Base-by-base conservation (phyloP, 2,113 vertebrate genomes). In the Syngnathus floridae region DNA sequence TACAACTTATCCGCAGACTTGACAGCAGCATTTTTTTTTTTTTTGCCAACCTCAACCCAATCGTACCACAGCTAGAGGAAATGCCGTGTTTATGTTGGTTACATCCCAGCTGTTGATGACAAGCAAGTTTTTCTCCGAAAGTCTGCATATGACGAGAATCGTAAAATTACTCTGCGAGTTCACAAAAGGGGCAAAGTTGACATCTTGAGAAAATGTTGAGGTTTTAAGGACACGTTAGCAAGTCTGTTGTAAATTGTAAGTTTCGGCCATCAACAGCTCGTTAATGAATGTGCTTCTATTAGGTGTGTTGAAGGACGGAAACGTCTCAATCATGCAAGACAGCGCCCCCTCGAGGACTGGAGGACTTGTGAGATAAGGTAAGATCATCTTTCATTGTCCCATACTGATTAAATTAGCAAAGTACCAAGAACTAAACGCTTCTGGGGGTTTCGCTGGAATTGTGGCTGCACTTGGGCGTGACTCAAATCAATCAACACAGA, bases 401-500 rank as follows among this genome's bases (percentile, higher is more conserved):
- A 46, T 4, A 38, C 5, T 7, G 38, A 9, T 6, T 38, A 38
- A 8, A 41, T 41, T 41, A 10, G 40, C 43, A 46, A 51, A n/a
- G 8, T n/a, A 49, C 48, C 48, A 19, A n/a, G 19, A 51, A 51
- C 19, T 21, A 21, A 51, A 51, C 7, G 2, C 19, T 48, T 48
- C 17, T 49, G 48, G 7, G 26, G 9, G 21, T 54, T 26, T 6
- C 10, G 52, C 4, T 60, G 19, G 16, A 61, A 14, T 4, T 14
- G 2, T 0, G 21, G n/a, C 38, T 7, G 7, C 17, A 26, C 31
- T 58, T n/a, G 1, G 21, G 19, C 58, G 48, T 64, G 43, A 56
- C n/a, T 0, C 48, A 69, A 37, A 61, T 38, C 14, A 41, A 31
- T 59, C 40, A 8, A 7, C 4, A 46, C 62, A 65, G 56, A 73